Base-by-base conservation (phyloP, 1,140 invertebrate genomes). In the Leptopilina clavipes region DNA sequence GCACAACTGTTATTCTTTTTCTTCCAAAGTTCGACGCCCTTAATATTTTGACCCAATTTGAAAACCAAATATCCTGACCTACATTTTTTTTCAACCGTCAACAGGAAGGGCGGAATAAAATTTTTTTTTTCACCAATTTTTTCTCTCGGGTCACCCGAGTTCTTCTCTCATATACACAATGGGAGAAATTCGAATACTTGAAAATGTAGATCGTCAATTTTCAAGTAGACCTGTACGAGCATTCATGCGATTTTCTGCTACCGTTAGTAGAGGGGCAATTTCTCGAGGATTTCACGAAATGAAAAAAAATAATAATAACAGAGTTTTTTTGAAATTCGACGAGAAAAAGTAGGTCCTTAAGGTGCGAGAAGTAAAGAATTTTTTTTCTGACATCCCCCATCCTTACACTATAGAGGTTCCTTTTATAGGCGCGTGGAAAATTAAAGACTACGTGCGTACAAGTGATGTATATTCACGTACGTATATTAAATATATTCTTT, bases 371-470 rank as follows among this genome's bases (percentile, higher is more conserved):
- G 25, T 31, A 31, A n/a, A n/a, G 25, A 31, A 2, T 31, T 31
- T 31, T 31, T 31, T 31, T 5, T 1, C 76, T n/a, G n/a, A 72
- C 12, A 7, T 77, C 77, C 73, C 79, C 76, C 75, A 75, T 65
- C 77, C 72, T 76, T 78, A n/a, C n/a, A n/a, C n/a, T n/a, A n/a
- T n/a, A n/a, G n/a, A n/a, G n/a, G 72, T 77, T 71, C 86, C 81
- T 88, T 89, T 89, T 40, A 40, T 40, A 40, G 1, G 89, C 82
- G 81, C 76, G n/a, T 79, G 82, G 70, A 90, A 89, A 65, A 89
- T 90, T 90, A 89, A 80, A 87, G 87, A 85, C 86, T 87, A 71
- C 59, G 56, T 45, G 65, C 74, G 25, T 31, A 37, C 73, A n/a
- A n/a, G n/a, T n/a, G n/a, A n/a, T n/a, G n/a, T n/a, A n/a, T n/a